Conservation (phyloP, 2,888 invertebrate species). For the Smittia aterrima region DNA sequence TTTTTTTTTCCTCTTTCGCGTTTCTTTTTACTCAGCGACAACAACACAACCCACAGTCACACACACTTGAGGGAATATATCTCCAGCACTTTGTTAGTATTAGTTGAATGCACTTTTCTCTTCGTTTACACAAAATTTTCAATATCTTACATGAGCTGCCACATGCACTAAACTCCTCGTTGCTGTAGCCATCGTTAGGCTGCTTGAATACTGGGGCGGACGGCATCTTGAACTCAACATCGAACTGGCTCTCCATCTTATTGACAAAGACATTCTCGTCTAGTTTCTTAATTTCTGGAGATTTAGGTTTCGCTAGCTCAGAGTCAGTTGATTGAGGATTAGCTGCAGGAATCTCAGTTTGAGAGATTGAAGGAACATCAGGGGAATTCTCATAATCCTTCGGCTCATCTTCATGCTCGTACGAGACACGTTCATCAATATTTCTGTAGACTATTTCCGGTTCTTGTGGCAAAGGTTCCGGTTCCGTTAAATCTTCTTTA, state of each 20-base stretch:
- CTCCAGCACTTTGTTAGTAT: not conserved
- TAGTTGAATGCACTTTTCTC: slow-evolving; percentile 13
- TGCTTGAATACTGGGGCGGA: not conserved
- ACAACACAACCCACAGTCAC: slow-evolving; percentile 10
- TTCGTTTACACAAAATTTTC: not conserved
- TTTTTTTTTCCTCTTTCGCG: not conserved
- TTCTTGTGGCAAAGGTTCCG: no score
- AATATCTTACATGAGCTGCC: slow-evolving; percentile 2
- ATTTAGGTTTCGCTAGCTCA: not conserved
- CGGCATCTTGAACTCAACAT: slow-evolving; percentile 10
- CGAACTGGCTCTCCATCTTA: slow-evolving; percentile 4
- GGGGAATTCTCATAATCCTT: no score
- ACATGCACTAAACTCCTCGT: not conserved
- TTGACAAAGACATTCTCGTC: not conserved
- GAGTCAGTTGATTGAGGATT: no score
- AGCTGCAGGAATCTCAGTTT: no score
- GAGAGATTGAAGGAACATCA: no score
- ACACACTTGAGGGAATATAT: not conserved
- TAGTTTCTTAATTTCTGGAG: not conserved
- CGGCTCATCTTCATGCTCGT: no score
- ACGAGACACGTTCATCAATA: no score
- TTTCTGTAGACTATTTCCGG: no score
- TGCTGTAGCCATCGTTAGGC: not conserved
- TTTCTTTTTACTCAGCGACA: slow-evolving; percentile 1
- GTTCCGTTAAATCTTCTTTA: no score